Conservation (phyloP, 1,140 invertebrate species). For the Neuroterus valhalla region DNA sequence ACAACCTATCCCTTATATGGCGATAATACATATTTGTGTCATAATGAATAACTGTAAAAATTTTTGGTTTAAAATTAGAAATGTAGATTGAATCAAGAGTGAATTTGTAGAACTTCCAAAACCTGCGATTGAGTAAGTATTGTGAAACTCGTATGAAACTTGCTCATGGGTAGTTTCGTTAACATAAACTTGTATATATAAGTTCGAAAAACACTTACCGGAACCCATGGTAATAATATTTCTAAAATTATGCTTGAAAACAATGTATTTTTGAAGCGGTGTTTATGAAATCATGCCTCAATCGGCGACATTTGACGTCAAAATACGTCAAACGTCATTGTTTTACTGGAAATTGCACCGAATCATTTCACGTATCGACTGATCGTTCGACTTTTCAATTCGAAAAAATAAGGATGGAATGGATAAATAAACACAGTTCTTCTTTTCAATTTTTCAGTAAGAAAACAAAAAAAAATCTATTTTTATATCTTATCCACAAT, state of each 20-base stretch:
- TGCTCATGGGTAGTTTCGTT: no score
- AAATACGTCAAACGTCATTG: not conserved
- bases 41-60: no score
- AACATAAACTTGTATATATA: no score
- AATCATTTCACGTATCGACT: slow-evolving; percentile 9
- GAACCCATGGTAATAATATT: slow-evolving; percentile 8
- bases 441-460: no score
- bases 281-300: not conserved
- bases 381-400: not conserved
- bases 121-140: no score
- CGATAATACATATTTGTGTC: no score
- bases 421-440: no score
- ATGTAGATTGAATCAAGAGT: not conserved
- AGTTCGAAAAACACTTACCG: not conserved
- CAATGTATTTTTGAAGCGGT: not conserved
- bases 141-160: no score
- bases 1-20: no score
- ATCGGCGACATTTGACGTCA: not conserved
- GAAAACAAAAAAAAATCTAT: no score
- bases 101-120: no score
- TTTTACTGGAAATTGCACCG: not conserved
- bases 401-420: not conserved
- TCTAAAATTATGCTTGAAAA: not conserved
- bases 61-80: not conserved
- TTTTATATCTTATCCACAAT: no score